Evolutionary conservation across 2,888 invertebrate species (phyloP).

Genomic region (Lumbricus terrestris): DNA sequence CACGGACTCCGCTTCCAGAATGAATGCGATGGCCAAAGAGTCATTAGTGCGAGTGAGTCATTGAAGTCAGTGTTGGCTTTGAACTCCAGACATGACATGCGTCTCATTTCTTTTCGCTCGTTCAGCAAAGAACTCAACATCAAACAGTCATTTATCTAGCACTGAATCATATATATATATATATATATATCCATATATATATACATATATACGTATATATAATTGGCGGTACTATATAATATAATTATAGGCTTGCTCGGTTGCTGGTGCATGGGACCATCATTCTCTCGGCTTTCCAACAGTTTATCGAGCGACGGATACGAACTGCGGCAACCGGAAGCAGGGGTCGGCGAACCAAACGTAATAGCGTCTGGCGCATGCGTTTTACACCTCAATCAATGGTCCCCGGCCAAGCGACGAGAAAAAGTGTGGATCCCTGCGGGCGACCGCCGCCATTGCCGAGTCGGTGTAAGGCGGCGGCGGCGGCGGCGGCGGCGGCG

Average conservation of each 20-base stretch:
- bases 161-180: neutral
- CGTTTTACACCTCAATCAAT: conserved; percentile 3
- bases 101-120: neutral
- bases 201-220: neutral
- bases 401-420: neutral
- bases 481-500: neutral
- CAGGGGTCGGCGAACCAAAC: neutral
- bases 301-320: neutral
- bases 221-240: no score
- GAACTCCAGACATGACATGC: neutral
- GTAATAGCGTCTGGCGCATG: neutral
- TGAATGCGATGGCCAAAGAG: neutral
- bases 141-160: neutral
- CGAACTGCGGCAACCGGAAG: neutral
- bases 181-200: neutral
- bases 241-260: no score
- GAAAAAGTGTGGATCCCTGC: neutral
- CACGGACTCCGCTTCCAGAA: neutral
- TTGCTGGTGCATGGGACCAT: no score
- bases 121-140: neutral
- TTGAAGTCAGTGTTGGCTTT: neutral
- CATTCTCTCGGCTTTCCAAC: neutral
- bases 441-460: neutral
- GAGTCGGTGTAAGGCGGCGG: neutral
- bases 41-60: neutral